Evolutionary conservation across 2,797 vertebrate species (phyloP), one percentile per base, ranked within the genome.

Genomic region (Orientallactaga sibirica): DNA sequence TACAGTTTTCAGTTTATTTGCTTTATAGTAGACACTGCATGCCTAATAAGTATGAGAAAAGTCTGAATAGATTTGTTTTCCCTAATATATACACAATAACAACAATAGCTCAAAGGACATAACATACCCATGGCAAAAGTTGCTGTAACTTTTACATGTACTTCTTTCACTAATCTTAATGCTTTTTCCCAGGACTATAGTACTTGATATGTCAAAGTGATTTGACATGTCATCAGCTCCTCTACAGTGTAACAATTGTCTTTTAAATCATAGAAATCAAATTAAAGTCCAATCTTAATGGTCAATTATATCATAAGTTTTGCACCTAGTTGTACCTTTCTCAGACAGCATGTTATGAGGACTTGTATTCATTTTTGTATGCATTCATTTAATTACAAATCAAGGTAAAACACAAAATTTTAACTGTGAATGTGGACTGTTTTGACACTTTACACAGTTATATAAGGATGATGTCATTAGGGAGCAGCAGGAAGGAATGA

Each of bases 181-280:
- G n/a, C 16, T 88, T 64, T 3, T 43, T 93, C 16, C 55, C 73
- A 92, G 58, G 9, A 7, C 61, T 18, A 18, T 86, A 76, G 29
- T 14, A 70, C 19, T 19, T 91, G 62, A 78, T 52, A 58, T n/a
- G 71, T 81, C n/a, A 71, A 83, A 92, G 6, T 55, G 48, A 91
- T 74, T 25, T 86, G 15, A 27, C 1, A 37, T 79, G 22, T 55
- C 91, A 80, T 58, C 92, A 91, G 29, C 62, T 52, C 3, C 67
- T 93, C 67, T 74, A 33, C 90, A 81, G 61, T 68, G 2, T 18
- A 64, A 4, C 19, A 70, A 79, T 48, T 94, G 7, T 62, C 76
- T 89, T 94, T 86, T 33, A 71, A 33, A 43, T 86, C 62, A 86
- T 75, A 86, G 68, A 94, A 96, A 83, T 14, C 33, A 93, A 93